Conservation (phyloP, 2,113 vertebrate genomes). For the Willisornis vidua region DNA sequence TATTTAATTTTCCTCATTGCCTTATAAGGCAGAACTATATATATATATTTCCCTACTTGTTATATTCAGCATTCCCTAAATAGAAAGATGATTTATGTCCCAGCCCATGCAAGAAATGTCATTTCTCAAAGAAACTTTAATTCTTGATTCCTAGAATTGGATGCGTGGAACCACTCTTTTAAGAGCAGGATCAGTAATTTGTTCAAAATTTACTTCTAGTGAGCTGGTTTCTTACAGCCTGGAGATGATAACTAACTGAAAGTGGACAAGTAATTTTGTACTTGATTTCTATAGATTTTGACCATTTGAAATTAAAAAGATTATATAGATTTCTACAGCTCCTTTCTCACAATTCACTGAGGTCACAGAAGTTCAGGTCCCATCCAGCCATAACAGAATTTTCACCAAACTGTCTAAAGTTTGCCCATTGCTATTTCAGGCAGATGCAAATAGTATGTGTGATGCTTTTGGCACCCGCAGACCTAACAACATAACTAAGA, state of each 20-base stretch:
- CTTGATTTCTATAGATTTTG: background rate
- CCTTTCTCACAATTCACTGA: background rate
- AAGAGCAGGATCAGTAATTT: background rate
- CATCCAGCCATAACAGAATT: conserved; percentile 20
- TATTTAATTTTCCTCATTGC: background rate
- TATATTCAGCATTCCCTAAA: background rate
- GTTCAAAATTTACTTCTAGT: background rate
- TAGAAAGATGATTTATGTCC: background rate
- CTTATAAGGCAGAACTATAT: background rate
- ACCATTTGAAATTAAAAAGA: background rate
- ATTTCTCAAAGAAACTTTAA: background rate
- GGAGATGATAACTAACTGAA: background rate
- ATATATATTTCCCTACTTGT: background rate
- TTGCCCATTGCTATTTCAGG: background rate
- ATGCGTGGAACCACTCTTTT: background rate
- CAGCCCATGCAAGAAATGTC: background rate
- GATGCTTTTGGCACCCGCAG: conserved; percentile 54
- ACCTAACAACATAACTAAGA: conserved; percentile 22
- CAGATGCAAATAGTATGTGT: conserved; percentile 20
- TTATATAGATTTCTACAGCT: background rate
- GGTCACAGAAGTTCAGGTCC: background rate
- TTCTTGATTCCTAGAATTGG: background rate
- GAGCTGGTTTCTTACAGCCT: background rate
- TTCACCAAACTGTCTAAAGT: conserved; percentile 10
- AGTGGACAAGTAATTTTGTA: background rate